A percentile compares a stretch with the other conserved stretches of the same genome.
phyloP scores from a whole-genome alignment of 2,797 vertebrate genomes.

The Acanthis flammea region DNA sequence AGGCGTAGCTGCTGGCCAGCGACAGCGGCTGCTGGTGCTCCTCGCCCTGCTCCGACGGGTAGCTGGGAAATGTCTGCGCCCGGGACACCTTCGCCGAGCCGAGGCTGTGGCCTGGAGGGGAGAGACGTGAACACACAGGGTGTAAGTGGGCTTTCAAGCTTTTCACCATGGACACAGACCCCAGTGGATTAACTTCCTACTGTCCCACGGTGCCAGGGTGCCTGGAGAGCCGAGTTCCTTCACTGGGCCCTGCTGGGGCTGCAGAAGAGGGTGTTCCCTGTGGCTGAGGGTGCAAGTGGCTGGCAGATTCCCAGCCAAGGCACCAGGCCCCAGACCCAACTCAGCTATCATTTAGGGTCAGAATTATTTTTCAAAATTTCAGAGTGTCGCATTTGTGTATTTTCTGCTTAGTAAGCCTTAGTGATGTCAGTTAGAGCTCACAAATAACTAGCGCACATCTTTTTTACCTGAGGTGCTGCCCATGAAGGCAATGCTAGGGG shows the following conservation, averaged over 20 bases:
- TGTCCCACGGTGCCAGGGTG: fast-evolving
- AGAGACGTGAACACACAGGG: not conserved
- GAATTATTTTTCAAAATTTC: not conserved
- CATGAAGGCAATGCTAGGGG: not conserved
- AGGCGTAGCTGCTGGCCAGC: slow-evolving; percentile 76
- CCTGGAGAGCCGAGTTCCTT: fast-evolving
- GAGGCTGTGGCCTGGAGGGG: slow-evolving; percentile 79
- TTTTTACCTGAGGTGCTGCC: not conserved
- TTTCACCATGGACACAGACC: fast-evolving
- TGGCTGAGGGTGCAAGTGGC: fast-evolving
- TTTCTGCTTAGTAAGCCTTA: not conserved
- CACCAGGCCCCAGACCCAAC: not conserved
- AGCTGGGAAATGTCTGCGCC: slow-evolving; percentile 94
- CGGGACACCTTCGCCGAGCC: slow-evolving; percentile 88
- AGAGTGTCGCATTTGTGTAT: not conserved
- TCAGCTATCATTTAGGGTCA: not conserved
- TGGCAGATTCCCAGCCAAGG: not conserved
- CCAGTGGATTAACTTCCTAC: fast-evolving
- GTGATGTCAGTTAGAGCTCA: not conserved
- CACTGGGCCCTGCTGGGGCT: fast-evolving
- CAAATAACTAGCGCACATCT: not conserved
- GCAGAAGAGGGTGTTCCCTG: fast-evolving
- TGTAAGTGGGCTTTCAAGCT: not conserved
- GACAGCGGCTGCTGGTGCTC: slow-evolving; percentile 79
- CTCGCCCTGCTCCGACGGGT: slow-evolving; percentile 81